Evolutionary conservation across 2,797 vertebrate genomes (phyloP).

Genomic region (Pipistrellus pipistrellus): DNA sequence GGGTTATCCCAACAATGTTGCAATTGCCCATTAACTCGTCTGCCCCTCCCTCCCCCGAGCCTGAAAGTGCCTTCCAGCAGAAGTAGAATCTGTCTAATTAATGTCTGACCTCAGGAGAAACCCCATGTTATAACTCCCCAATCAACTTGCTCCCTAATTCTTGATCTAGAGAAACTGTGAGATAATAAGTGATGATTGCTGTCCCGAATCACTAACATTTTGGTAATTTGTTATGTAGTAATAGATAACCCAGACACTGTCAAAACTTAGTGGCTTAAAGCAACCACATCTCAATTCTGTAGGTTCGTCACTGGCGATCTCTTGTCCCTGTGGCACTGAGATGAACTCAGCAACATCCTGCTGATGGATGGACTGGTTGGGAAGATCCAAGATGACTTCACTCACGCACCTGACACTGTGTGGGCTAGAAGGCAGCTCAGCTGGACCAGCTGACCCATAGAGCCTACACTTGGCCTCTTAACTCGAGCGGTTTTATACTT

Average conservation of each 20-base stretch:
- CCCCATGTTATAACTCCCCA: not conserved
- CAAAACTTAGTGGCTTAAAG: slow-evolving; percentile 34
- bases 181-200: not conserved
- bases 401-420: not conserved
- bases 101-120: slow-evolving; percentile 38
- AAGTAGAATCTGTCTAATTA: not conserved
- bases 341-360: not conserved
- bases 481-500: slow-evolving; percentile 42
- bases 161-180: slow-evolving; percentile 44
- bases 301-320: not conserved
- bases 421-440: not conserved
- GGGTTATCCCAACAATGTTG: not conserved
- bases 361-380: not conserved
- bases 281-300: not conserved
- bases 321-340: not conserved
- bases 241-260: not conserved
- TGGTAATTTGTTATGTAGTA: not conserved
- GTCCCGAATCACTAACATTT: not conserved
- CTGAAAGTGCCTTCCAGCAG: not conserved
- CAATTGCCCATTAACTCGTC: not conserved
- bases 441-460: not conserved
- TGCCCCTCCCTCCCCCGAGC: not conserved
- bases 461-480: not conserved
- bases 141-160: not conserved
- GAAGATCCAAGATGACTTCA: not conserved